Percentiles rank a stretch among this genome's conserved stretches.
These are phyloP conservation scores for Pelosia muscerda DNA, from an alignment of 2,888 invertebrate species.

Conservation along the genomic window DNA sequence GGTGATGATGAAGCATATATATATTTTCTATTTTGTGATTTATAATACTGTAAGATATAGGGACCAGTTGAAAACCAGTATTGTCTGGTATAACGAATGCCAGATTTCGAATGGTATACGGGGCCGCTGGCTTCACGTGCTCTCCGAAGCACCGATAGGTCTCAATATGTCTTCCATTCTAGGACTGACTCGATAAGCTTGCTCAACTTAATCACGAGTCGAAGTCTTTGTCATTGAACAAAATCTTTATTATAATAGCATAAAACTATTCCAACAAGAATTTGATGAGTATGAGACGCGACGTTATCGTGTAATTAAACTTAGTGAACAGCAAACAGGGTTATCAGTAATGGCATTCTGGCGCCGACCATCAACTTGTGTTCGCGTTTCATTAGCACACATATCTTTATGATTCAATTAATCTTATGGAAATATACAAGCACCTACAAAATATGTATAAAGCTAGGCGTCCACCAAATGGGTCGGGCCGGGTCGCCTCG, in stretches of 20 bases:
- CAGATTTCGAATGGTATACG: neutral
- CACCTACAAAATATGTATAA: neutral
- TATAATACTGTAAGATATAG: neutral
- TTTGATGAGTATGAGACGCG: neutral
- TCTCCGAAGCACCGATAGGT: no score
- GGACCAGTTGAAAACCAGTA: no score
- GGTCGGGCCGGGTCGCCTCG: no score
- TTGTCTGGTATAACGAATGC: neutral
- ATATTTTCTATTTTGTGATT: no score
- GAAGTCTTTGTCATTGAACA: neutral
- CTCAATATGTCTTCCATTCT: neutral
- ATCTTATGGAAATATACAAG: constrained; percentile 5
- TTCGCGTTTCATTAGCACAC: constrained; percentile 1
- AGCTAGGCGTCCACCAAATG: neutral
- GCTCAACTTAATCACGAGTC: neutral
- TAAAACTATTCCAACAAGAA: neutral
- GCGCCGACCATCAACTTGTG: constrained; percentile 17
- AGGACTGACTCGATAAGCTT: neutral
- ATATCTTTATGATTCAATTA: neutral
- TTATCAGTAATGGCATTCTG: constrained; percentile 21
- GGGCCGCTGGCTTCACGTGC: neutral
- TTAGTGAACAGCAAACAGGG: constrained; percentile 19
- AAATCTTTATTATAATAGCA: neutral
- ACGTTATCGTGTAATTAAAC: constrained; percentile 5
- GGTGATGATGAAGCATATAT: no score